Evolutionary conservation across 2,797 vertebrate species (phyloP).

Genomic region (Meda fulgida): DNA sequence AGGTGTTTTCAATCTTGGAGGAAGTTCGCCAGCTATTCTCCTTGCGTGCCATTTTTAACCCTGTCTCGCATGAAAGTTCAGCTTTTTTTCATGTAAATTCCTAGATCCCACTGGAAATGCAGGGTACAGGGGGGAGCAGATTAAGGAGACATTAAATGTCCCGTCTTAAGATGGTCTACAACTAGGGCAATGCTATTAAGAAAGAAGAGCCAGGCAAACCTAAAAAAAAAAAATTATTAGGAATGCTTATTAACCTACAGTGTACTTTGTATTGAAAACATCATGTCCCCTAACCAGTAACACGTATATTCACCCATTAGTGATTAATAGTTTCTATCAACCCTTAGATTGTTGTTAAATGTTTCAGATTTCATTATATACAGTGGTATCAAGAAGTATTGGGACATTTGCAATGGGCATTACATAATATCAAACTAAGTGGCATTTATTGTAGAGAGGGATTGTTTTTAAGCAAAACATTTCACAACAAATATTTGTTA

Average conservation of each 20-base stretch:
- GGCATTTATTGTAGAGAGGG: neutral
- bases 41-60: slow-evolving; percentile 57
- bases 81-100: slow-evolving; percentile 12
- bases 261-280: neutral
- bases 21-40: slow-evolving; percentile 74
- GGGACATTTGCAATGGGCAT: neutral
- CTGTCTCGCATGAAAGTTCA: slow-evolving; percentile 28
- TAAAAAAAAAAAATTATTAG: neutral
- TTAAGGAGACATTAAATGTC: neutral
- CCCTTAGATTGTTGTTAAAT: neutral
- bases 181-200: neutral
- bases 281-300: too few species aligned
- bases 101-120: slow-evolving; percentile 3
- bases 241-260: neutral
- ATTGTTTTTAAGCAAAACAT: neutral
- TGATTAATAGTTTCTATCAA: neutral
- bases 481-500: neutral
- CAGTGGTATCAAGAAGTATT: neutral
- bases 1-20: slow-evolving; percentile 83
- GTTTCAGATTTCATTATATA: neutral
- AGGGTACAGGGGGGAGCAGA: neutral
- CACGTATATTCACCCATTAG: too few species aligned
- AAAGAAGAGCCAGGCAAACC: neutral
- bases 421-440: neutral
- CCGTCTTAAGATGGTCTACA: slow-evolving; percentile 8